phyloP scores from a whole-genome alignment of 2,888 invertebrate genomes.

The Scelioninae gen. 1 region DNA sequence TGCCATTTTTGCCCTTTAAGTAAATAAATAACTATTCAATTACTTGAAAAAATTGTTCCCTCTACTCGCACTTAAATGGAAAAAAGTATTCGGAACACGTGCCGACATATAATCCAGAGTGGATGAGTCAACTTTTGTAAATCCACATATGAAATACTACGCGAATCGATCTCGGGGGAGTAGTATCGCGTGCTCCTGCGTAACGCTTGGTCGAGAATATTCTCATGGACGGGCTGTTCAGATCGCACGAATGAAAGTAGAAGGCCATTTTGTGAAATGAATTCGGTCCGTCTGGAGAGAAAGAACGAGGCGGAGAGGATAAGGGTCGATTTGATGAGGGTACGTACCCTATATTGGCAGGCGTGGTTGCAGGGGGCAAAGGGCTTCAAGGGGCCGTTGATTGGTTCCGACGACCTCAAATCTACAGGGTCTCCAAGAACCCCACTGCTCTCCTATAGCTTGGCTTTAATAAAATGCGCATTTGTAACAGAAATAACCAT shows the following conservation, averaged over 20 bases:
- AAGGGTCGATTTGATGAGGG: conserved; percentile 82
- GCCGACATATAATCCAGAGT: conserved; percentile 43
- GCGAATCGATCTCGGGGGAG: conserved; percentile 73
- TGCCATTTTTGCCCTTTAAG: background rate
- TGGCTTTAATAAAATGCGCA: conserved; percentile 82
- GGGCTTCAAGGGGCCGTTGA: conserved; percentile 80
- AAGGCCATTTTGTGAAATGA: conserved; percentile 83
- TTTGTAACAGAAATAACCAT: conserved; percentile 77
- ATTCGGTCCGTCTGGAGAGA: conserved; percentile 75
- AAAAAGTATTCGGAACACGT: conserved; percentile 59
- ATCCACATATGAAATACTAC: conserved; percentile 65
- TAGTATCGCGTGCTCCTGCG: conserved; percentile 42
- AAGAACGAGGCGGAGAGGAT: conserved; percentile 73
- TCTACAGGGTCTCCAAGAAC: conserved; percentile 73
- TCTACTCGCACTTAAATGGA: background rate
- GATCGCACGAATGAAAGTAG: conserved; percentile 55
- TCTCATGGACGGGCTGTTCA: conserved; percentile 43
- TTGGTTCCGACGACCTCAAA: conserved; percentile 78
- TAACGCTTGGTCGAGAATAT: conserved; percentile 39
- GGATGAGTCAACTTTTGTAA: conserved; percentile 66
- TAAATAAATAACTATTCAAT: conserved; percentile 46
- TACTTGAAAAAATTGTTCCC: conserved; percentile 25
- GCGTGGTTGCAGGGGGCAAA: conserved; percentile 83
- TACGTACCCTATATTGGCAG: conserved; percentile 84
- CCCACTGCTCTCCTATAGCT: conserved; percentile 73